These are phyloP conservation scores for Drosophila paramelanica DNA, from an alignment of 2,888 invertebrate species.

Conservation along the genomic window DNA sequence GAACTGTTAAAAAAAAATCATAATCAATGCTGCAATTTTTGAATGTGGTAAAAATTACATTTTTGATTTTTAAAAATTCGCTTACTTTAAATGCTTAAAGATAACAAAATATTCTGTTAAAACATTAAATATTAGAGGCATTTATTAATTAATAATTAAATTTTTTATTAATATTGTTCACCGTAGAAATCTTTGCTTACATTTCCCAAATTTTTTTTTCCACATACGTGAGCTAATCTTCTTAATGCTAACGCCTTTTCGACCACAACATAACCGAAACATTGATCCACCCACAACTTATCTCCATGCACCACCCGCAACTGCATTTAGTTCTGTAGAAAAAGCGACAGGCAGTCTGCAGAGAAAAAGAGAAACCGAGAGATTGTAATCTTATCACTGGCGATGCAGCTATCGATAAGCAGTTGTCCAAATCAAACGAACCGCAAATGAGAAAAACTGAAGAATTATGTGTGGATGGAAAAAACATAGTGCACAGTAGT, in stretches of 20 bases:
- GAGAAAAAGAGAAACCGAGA: background rate
- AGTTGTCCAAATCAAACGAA: constrained; percentile 60
- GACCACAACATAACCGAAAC: constrained; percentile 26
- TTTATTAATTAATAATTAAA: no score
- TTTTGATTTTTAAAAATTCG: background rate
- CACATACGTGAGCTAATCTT: background rate
- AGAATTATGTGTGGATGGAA: constrained; percentile 4
- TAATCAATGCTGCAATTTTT: no score
- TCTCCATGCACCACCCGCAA: constrained; percentile 22
- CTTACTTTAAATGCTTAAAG: no score
- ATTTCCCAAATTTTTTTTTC: background rate
- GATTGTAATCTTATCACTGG: constrained; percentile 54
- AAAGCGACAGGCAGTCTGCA: constrained; percentile 66
- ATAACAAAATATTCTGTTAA: no score
- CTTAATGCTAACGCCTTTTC: constrained; percentile 26
- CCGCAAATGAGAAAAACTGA: constrained; percentile 46
- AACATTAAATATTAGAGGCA: no score
- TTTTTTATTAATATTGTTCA: no score
- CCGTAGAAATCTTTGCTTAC: no score
- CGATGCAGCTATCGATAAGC: constrained; percentile 58
- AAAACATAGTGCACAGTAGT: constrained; percentile 60
- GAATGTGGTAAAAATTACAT: no score
- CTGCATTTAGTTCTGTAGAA: constrained; percentile 56
- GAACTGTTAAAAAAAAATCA: background rate
- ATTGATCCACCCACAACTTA: constrained; percentile 23